Evolutionary conservation across 2,113 vertebrate genomes (phyloP).

Genomic region (Uria lomvia): DNA sequence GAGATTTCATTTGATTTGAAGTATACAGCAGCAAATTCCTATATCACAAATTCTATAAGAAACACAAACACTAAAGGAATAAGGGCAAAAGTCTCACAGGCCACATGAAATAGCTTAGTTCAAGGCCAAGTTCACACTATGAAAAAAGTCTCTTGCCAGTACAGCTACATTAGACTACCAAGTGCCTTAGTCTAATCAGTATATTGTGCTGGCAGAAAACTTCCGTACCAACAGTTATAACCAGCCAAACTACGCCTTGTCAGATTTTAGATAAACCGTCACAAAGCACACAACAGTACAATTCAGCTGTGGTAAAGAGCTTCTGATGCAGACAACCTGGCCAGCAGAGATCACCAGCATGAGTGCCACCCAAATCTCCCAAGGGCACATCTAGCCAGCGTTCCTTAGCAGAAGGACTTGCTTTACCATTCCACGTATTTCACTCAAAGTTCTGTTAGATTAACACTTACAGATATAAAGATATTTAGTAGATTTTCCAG

Average conservation of each 20-base stretch:
- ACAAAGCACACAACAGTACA: neutral
- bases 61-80: neutral
- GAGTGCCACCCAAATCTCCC: neutral
- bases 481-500: conserved; percentile 99
- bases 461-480: conserved; percentile 94
- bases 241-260: neutral
- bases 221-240: neutral
- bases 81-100: neutral
- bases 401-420: neutral
- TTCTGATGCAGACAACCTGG: neutral
- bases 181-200: neutral
- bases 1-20: neutral
- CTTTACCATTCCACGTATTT: neutral
- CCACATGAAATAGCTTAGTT: neutral
- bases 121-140: neutral
- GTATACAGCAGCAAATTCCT: neutral
- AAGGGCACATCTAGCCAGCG: neutral
- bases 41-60: neutral
- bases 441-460: neutral
- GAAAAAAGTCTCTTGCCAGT: neutral
- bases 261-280: neutral
- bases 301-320: neutral
- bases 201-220: neutral
- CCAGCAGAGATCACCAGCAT: neutral
- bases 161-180: neutral